Percentiles rank a stretch among this genome's conserved stretches.
Conservation (phyloP, 2,797 vertebrate species). For the Protonibea diacanthus region DNA sequence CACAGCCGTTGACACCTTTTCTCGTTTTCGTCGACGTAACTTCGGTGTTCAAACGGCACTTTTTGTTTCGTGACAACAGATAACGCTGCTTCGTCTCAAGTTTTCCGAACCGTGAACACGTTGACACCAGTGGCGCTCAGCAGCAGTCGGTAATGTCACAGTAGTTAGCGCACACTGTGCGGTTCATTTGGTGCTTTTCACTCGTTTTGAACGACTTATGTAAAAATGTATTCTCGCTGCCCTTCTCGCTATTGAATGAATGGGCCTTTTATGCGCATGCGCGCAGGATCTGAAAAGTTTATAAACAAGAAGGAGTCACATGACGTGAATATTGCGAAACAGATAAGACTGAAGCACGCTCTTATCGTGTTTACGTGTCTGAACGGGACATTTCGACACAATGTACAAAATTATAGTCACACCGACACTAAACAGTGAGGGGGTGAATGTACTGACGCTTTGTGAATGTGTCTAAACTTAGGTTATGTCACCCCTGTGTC, state of each 20-base stretch:
- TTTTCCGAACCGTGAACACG: background rate
- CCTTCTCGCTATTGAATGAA: conserved; percentile 91
- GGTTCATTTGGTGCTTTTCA: conserved; percentile 1
- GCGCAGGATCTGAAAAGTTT: conserved; percentile 82
- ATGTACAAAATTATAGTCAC: accelerated
- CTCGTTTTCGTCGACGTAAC: conserved; percentile 49
- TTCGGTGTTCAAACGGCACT: conserved; percentile 24
- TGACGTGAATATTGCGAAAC: conserved; percentile 79
- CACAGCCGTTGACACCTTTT: accelerated
- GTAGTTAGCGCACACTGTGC: accelerated
- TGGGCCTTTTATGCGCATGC: conserved; percentile 92
- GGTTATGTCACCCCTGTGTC: conserved; percentile 18
- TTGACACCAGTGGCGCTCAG: background rate
- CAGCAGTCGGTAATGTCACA: accelerated
- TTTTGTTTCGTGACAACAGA: conserved; percentile 51
- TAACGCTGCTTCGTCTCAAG: conserved; percentile 6
- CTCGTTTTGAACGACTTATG: background rate
- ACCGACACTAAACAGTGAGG: background rate
- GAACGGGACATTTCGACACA: accelerated
- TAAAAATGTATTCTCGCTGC: conserved; percentile 40
- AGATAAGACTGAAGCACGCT: conserved; percentile 1
- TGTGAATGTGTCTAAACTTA: conserved; percentile 15
- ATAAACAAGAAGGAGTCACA: conserved; percentile 93
- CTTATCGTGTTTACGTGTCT: background rate
- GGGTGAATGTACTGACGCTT: background rate